Conservation (phyloP, 2,888 invertebrate species). For the Sarcophaga caerulescens region DNA sequence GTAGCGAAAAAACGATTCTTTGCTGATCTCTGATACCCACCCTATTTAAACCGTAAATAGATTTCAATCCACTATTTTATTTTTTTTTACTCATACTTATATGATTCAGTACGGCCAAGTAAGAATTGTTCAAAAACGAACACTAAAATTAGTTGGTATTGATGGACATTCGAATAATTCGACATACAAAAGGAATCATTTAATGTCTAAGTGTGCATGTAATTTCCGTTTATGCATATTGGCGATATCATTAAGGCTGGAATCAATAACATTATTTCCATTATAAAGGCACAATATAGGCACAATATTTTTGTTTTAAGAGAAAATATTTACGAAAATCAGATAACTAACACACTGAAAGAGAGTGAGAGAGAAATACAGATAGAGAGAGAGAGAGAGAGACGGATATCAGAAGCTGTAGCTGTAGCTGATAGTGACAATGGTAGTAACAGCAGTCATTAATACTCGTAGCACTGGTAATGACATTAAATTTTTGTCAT, state of each 20-base stretch:
- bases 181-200: neutral
- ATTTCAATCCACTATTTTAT: no score
- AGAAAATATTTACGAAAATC: neutral
- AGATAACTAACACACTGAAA: no score
- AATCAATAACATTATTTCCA: slow-evolving; percentile 65
- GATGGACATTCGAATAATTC: neutral
- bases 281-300: slow-evolving; percentile 21
- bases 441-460: neutral
- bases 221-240: neutral
- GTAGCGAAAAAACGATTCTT: no score
- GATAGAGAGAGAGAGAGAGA: no score
- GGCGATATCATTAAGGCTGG: slow-evolving; percentile 28
- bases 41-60: no score
- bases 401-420: no score
- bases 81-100: no score
- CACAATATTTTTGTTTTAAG: neutral
- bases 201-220: neutral
- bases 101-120: no score
- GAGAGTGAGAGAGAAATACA: no score
- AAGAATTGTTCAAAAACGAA: no score
- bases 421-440: neutral
- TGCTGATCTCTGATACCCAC: no score
- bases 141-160: neutral
- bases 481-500: slow-evolving; percentile 46
- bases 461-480: slow-evolving; percentile 16